Base-by-base conservation (phyloP, 2,113 vertebrate genomes). In the Platichthys flesus region DNA sequence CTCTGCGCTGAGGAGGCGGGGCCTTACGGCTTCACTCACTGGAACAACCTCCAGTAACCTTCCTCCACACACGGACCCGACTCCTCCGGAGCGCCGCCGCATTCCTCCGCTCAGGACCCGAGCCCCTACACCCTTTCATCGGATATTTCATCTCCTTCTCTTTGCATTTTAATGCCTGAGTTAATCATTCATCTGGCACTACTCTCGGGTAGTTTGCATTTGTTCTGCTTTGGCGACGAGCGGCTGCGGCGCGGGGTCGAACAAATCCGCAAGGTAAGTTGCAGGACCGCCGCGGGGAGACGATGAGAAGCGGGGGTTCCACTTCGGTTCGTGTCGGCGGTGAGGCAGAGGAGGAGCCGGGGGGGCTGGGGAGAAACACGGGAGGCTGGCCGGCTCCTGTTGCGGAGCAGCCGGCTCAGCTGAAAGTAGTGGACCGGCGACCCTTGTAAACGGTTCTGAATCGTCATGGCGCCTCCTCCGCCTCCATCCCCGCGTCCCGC, bases 161-260 rank as follows among this genome's bases (percentile, higher is more conserved):
- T 78, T 66, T 62, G 84, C 83, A 89, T 90, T 93, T 93, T 92
- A 93, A 93, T 93, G 92, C 91, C 91, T 91, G 86, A 89, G 47
- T 89, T 91, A 90, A 91, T 85, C 55, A 54, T 86, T 81, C 45
- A 85, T 87, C 85, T 90, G 66, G 88, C 89, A 85, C 91, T 91
- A 93, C 92, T 91, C 83, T 92, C 89, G 90, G 85, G 92, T 91
- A 93, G 88, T 91, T 92, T 89, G 92, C 90, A 21, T 69, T 60
- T 72, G 0, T 83, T 87, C 60, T 84, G 51, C 49, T 66, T 76
- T 63, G 77, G 71, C 73, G 80, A 80, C 82, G 83, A 81, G 85
- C 72, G 62, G 81, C 85, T 83, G 87, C 87, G 83, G 83, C 56
- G 65, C 77, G 61, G 82, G 67, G 79, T 73, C 80, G 35, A 65